Evolutionary conservation across 2,113 vertebrate species (phyloP).

Genomic region (Osmerus eperlanus): DNA sequence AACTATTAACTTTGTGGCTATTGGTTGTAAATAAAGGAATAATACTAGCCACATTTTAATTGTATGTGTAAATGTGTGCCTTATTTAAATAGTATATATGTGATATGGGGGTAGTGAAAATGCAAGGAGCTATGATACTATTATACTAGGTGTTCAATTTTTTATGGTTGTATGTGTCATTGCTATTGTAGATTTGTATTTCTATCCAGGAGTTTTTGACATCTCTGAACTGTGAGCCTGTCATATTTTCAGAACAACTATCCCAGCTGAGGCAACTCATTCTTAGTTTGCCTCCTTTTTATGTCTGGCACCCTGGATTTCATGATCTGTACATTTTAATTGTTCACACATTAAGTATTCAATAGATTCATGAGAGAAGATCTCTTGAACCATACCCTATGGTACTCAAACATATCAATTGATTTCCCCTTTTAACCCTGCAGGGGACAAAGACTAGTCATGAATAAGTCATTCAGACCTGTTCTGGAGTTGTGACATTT

Average conservation of each 20-base stretch:
- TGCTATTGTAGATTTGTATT: constrained; percentile 65
- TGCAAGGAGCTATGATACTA: constrained; percentile 53
- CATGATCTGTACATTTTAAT: constrained; percentile 28
- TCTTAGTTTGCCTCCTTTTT: constrained; percentile 43
- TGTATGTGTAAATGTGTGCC: constrained; percentile 86
- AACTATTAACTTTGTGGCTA: constrained; percentile 71
- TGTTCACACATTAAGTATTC: constrained; percentile 4
- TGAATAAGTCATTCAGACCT: not conserved
- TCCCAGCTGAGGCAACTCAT: constrained; percentile 45
- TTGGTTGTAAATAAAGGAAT: constrained; percentile 81
- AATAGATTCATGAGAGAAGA: constrained; percentile 3
- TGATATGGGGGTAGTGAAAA: constrained; percentile 57
- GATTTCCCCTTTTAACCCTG: constrained; percentile 12
- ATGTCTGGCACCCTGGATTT: constrained; percentile 47
- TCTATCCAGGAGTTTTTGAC: constrained; percentile 51
- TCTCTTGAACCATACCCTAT: not conserved
- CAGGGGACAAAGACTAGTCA: not conserved
- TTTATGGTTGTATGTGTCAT: constrained; percentile 59
- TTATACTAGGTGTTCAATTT: constrained; percentile 68
- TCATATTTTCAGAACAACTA: constrained; percentile 35
- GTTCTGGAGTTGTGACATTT: constrained; percentile 17
- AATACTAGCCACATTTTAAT: constrained; percentile 79
- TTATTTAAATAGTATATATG: constrained; percentile 78
- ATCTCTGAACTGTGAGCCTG: constrained; percentile 58
- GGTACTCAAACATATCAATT: constrained; percentile 15